Evolutionary conservation across 2,797 vertebrate species (phyloP), one percentile per base, ranked within the genome.

Genomic region (Gymnothorax javanicus): DNA sequence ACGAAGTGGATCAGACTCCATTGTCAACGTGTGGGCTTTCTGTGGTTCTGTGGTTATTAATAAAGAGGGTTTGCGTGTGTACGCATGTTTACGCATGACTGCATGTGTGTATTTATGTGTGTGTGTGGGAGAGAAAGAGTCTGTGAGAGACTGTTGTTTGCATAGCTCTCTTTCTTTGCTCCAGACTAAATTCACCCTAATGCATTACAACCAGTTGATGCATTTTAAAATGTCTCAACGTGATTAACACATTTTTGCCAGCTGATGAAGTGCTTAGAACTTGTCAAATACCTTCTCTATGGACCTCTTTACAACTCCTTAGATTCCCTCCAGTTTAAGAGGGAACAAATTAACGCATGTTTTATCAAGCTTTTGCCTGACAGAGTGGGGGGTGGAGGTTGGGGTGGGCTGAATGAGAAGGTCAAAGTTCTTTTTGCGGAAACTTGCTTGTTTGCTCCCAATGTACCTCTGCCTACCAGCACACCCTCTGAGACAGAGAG

Each of bases 191-290:
- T 54, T 81, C 77, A 67, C 25, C 56, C 27, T 84, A 43, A 84
- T 15, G 27, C 59, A 33, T 13, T 11, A 9, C 7, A 60, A 64
- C 25, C 13, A 23, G 43, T 43, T 59, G 15, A 56, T 59, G 52
- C 60, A 84, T 84, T 84, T 84, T 60, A 62, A 27, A 82, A 86
- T 90, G 84, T 85, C 64, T 88, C 77, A 52, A 84, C 56, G 52
- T 67, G 73, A 89, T 89, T 86, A 81, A 8, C 7, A 20, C 91
- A 90, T 91, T 90, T 91, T 91, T 87, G 89, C 89, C 86, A 84
- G 86, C 87, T 11, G 56, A 17, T 50, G 2, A 52, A 77, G 88
- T 73, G 57, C 89, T 92, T 89, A 87, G 88, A 90, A 90, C 88
- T 89, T 82, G 86, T 83, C 84, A 62, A 64, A 83, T 89, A 89